Base-by-base conservation (phyloP, 2,113 vertebrate genomes). In the Prochilodus magdalenae region DNA sequence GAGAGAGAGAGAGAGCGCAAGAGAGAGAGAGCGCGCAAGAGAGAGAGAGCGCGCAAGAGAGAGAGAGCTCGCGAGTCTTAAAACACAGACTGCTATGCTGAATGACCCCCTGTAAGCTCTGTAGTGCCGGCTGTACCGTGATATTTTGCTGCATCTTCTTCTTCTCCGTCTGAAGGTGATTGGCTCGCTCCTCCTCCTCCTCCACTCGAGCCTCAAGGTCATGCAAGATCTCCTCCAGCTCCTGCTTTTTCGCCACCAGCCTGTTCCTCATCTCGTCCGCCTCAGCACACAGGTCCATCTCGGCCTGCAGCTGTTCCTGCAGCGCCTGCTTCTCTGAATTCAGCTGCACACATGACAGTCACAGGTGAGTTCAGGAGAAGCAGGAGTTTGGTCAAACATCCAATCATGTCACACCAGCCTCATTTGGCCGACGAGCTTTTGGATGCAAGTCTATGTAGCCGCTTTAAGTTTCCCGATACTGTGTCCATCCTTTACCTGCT, bases 81-180 rank as follows among this genome's bases (percentile, higher is more conserved):
- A n/a, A n/a, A n/a, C n/a, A n/a, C n/a, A n/a, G 33, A 4, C 6
- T 36, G 8, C 4, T 44, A 44, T 44, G 26, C 29, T 36, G 2
- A 22, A 71, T 18, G 16, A 55, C 18, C 53, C 20, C 44, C 11
- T 4, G 16, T 51, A 3, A 4, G 12, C 10, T n/a, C 6, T 27
- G 7, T 7, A 3, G 22, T 1, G 18, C 18, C 70, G 63, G 33
- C 63, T 84, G 82, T 90, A 98, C 98, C 82, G 94, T 89, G 74
- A 99, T 98, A 63, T 98, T 99, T 80, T 98, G 98, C 87, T 99
- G 98, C 98, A 99, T 99, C 87, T 99, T 99, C 90, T 96, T 99
- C 90, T 96, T 99, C 63, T 99, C 98, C 0, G 87, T 0, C 75
- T 92, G 83, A 81, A 99, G 90, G 0, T 97, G 96, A 73, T 95